Conservation (phyloP, 2,888 invertebrate genomes). For the Clusia tigrina region DNA sequence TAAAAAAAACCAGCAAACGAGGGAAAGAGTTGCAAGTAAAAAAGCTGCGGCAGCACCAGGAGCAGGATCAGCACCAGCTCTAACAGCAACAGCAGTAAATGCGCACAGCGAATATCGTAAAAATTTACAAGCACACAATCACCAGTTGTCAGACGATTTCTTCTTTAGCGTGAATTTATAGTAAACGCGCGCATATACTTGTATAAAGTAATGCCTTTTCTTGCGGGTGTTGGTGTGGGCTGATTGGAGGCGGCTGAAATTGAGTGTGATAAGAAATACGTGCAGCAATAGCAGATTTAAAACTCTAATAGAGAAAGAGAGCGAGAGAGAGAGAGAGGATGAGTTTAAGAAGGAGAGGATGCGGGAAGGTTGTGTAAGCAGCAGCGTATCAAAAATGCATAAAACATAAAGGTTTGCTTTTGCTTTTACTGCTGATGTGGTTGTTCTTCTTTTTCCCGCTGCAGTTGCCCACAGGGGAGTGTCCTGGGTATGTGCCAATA, state of each 20-base stretch:
- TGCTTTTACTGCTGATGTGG: too few relatives aligned
- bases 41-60: not conserved
- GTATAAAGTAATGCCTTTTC: not conserved
- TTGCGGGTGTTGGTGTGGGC: not conserved
- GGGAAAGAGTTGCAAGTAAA: not conserved
- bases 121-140: not conserved
- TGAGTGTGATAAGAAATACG: not conserved
- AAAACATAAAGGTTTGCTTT: too few relatives aligned
- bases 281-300: not conserved
- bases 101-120: not conserved
- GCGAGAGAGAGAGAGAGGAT: too few relatives aligned
- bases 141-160: not conserved
- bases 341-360: too few relatives aligned
- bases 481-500: too few relatives aligned
- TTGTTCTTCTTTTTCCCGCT: too few relatives aligned
- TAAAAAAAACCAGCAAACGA: not conserved
- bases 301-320: not conserved
- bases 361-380: too few relatives aligned
- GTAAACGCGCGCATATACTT: too few relatives aligned
- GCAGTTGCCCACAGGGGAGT: too few relatives aligned
- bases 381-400: too few relatives aligned
- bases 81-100: not conserved
- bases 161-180: too few relatives aligned
- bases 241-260: not conserved
- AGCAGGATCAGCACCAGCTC: not conserved